Evolutionary conservation across 2,888 invertebrate species (phyloP), one percentile per base, ranked within the genome.

Genomic region (Tridacna crocea): DNA sequence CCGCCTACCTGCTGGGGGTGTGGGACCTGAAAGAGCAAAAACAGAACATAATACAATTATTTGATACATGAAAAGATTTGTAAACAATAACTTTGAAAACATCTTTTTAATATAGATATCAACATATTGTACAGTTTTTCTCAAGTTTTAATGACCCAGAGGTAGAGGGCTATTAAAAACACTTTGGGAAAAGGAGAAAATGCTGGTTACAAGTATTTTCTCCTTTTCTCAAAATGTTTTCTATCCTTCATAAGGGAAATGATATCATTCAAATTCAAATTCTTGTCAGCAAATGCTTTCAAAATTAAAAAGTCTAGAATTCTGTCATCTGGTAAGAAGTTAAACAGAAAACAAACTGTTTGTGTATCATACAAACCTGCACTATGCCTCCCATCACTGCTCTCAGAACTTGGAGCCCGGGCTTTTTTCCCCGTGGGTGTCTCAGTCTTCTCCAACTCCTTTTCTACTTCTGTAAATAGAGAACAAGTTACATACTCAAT

Each of bases 391-490:
- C 91, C 91, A 51, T 91, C 91, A 74, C 84, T 84, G 60, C 90
- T 88, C 61, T 91, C 91, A 61, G 87, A 74, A 79, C 87, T 88
- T 26, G n/a, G 48, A 83, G 88, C 84, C n/a, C 90, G 78, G 17
- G 80, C 79, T 84, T 90, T 91, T 86, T 92, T 92, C 26, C 90
- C 87, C 26, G 75, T 81, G n/a, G 84, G 83, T 27, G 88, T 84
- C 68, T 91, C 90, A 36, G 88, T 90, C 75, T 91, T 92, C 95
- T 97, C 98, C 90, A 98, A 95, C 95, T 98, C 98, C 95, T 98
- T 98, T 95, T 98, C 98, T 90, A 98, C 98, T 95, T 98, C 98
- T 98, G 96, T 90, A 95, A 95, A 87, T 89, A 80, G 79, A 87
- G 19, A 12, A 63, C 17, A 66, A 11, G 61, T 22, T 22, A 61